Base-by-base conservation (phyloP, 2,797 vertebrate species). In the Cynopterus sphinx region DNA sequence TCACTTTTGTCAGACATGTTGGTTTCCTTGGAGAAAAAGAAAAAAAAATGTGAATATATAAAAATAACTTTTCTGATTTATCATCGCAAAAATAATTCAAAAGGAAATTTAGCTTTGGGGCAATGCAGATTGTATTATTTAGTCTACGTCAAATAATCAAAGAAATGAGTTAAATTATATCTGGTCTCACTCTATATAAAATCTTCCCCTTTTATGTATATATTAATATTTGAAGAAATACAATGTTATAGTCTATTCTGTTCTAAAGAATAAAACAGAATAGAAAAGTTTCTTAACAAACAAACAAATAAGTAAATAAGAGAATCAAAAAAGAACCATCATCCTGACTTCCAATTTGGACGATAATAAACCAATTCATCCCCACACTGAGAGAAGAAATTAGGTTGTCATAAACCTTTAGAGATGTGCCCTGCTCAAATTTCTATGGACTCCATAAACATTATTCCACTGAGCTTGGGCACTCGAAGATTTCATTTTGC, bases 1-100 rank as follows among this genome's bases (percentile, higher is more conserved):
- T 99, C 99, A 41, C 99, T 99, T 98, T 99, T 99, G 97, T 99
- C 99, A 88, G 99, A 99, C 99, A 99, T 99, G 84, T 96, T 98
- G 97, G 94, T 79, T 95, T 95, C 97, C 98, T 98, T 90, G 63
- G 93, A 94, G 41, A 39, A 90, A 96, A 77, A 94, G 31, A 65
- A 70, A 41, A 73, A 90, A 68, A 57, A 61, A 68, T 31, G 31
- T 87, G 74, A 91, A 73, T 75, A 71, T 2, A 86, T 39, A 51
- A 33, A 92, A 70, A 87, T 41, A 49, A 16, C 11, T 13, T 74
- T 85, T 33, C 31, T 75, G 13, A 55, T 59, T 16, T 74, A 86
- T 36, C 73, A 59, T 28, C 36, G 22, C 11, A 83, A 91, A 87
- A 92, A 87, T 51, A 22, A 51, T 71, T 89, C 41, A 41, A 93